phyloP scores from a whole-genome alignment of 2,113 vertebrate species.

The Oryctolagus cuniculus region DNA sequence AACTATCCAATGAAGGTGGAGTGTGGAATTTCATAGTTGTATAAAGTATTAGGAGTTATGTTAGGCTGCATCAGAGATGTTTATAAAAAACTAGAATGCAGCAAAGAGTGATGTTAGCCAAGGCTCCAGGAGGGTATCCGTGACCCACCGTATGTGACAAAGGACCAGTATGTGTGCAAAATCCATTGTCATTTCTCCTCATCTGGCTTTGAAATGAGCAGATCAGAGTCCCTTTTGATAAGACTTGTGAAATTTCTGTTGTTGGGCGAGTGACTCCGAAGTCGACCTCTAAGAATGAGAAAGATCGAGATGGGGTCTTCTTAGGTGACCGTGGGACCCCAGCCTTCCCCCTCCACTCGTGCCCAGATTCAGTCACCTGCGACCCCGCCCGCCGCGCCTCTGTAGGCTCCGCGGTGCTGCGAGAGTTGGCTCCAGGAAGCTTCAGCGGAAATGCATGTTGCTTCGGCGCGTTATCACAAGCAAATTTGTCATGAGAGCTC shows the following conservation, averaged over 20 bases:
- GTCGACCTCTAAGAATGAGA: constrained; percentile 38
- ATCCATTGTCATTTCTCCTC: constrained; percentile 60
- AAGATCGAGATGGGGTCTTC: not conserved
- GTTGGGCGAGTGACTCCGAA: constrained; percentile 39
- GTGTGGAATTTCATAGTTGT: constrained; percentile 78
- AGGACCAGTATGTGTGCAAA: constrained; percentile 41
- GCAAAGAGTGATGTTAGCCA: constrained; percentile 59
- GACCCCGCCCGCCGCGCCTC: not conserved
- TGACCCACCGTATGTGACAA: constrained; percentile 68
- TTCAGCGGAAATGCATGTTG: constrained; percentile 7
- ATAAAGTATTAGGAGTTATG: constrained; percentile 82
- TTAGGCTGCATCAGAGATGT: constrained; percentile 82
- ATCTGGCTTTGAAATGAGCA: constrained; percentile 55
- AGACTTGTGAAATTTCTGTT: constrained; percentile 60
- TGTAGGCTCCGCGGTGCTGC: not conserved
- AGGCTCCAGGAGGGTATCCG: constrained; percentile 74
- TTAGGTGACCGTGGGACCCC: too few species aligned
- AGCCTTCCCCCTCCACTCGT: not conserved
- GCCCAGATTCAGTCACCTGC: not conserved
- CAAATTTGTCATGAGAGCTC: constrained; percentile 52
- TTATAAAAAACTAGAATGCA: constrained; percentile 74
- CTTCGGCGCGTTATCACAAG: constrained; percentile 15
- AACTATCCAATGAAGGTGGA: constrained; percentile 79
- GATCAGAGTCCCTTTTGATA: constrained; percentile 39
- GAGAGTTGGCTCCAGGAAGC: not conserved